Conservation (phyloP, 2,113 vertebrate species). For the Scopus umbretta region DNA sequence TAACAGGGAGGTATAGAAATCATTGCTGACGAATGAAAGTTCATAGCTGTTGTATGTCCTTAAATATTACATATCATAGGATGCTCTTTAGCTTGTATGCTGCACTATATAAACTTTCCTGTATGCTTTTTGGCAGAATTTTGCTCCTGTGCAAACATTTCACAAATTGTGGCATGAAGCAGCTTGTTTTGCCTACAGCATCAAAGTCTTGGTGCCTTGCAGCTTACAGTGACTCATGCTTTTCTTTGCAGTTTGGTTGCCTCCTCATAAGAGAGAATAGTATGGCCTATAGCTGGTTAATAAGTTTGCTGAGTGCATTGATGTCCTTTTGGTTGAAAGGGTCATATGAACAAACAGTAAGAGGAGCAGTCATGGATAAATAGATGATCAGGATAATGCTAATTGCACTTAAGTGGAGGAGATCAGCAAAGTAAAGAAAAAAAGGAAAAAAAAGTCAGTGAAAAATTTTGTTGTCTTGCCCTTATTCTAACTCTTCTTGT, state of each 20-base stretch:
- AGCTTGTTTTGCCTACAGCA: conserved; percentile 33
- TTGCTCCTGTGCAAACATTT: not conserved
- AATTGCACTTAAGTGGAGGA: not conserved
- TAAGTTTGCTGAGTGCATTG: not conserved
- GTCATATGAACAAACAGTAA: not conserved
- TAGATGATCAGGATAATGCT: not conserved
- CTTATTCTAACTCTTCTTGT: not conserved
- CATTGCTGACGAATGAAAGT: not conserved
- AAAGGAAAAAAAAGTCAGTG: not conserved
- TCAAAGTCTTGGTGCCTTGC: not conserved
- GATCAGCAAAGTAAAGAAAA: not conserved
- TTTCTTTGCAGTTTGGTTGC: not conserved
- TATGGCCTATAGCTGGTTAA: not conserved
- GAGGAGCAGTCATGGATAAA: not conserved
- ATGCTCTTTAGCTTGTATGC: not conserved
- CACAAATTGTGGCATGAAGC: not conserved
- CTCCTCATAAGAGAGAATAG: not conserved
- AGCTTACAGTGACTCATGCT: not conserved
- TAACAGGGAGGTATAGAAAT: not conserved
- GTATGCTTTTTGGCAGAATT: not conserved
- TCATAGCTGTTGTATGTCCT: not conserved
- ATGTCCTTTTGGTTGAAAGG: conserved; percentile 4
- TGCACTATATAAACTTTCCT: not conserved
- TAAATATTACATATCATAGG: not conserved
- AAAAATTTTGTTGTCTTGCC: not conserved